Evolutionary conservation across 2,113 vertebrate genomes (phyloP).

Genomic region (Paramisgurnus dabryanus): DNA sequence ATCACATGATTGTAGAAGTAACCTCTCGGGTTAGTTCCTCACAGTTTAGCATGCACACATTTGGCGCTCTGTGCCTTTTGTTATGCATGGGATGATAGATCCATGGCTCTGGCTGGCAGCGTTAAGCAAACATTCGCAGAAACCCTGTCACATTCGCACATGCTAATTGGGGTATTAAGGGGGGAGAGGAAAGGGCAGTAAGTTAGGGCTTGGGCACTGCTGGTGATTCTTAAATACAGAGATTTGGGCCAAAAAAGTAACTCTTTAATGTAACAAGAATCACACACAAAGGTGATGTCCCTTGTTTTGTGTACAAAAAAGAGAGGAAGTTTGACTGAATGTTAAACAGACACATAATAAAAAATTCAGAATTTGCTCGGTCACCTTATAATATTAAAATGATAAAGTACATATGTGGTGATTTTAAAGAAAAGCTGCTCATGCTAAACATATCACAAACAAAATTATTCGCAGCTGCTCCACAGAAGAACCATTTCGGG

Average conservation of each 20-base stretch:
- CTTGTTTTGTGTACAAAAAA: neutral
- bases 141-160: conserved; percentile 41
- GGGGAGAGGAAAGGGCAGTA: neutral
- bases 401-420: neutral
- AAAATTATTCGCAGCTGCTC: too few species aligned
- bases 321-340: neutral
- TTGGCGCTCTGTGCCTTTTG: conserved; percentile 43
- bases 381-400: neutral
- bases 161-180: conserved; percentile 51
- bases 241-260: conserved; percentile 1
- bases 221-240: neutral
- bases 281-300: neutral
- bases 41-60: conserved; percentile 29
- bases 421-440: neutral
- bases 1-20: neutral
- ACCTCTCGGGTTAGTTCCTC: conserved; percentile 16
- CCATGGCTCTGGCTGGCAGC: conserved; percentile 19
- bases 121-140: conserved; percentile 48
- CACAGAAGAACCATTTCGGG: too few species aligned
- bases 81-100: conserved; percentile 41
- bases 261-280: neutral
- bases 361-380: neutral
- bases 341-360: neutral
- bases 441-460: neutral
- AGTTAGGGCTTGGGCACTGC: conserved; percentile 2